Evolutionary conservation across 2,888 invertebrate species (phyloP), one percentile per base, ranked within the genome.

Genomic region (Diarsia mendica): DNA sequence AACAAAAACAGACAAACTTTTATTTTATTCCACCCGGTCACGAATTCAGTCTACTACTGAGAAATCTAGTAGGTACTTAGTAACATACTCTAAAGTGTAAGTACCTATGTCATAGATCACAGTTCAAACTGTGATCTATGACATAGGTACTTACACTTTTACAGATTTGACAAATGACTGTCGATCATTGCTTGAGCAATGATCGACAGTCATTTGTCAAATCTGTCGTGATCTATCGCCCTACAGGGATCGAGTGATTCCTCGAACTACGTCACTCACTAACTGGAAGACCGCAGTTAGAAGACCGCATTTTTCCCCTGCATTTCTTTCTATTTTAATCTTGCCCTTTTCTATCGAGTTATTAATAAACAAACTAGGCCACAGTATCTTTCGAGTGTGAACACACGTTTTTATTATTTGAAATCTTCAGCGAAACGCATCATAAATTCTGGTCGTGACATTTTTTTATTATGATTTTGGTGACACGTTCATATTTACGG

Each of bases 311-410:
- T 48, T 55, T 65, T 75, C 48, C 73, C 68, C 64, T 48, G 23
- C 48, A 49, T 82, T 72, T 72, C 61, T 58, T 74, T 79, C 76
- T 85, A 85, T 85, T 86, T 78, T 72, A 70, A 67, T 61, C 67
- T 66, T 81, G 70, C 65, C 71, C 75, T 85, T 85, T 60, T 77
- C 53, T 67, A 53, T 67, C 74, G 60, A 73, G 11, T 65, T 82
- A 80, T 67, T 72, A 74, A 80, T 83, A 87, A 73, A 75, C 28
- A 23, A 78, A 77, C 64, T 83, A 53, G 78, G 76, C 61, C 78
- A 74, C 64, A 60, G 51, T 72, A 70, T 66, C 10, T 72, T 66
- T 67, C 44, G 51, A 61, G 67, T 66, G 67, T 55, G 58, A 48
- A 68, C 65, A 49, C 46, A 20, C 6, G 23, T 67, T 49, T 78